phyloP scores from a whole-genome alignment of 1,140 invertebrate species.

The Cyclargus thomasi region DNA sequence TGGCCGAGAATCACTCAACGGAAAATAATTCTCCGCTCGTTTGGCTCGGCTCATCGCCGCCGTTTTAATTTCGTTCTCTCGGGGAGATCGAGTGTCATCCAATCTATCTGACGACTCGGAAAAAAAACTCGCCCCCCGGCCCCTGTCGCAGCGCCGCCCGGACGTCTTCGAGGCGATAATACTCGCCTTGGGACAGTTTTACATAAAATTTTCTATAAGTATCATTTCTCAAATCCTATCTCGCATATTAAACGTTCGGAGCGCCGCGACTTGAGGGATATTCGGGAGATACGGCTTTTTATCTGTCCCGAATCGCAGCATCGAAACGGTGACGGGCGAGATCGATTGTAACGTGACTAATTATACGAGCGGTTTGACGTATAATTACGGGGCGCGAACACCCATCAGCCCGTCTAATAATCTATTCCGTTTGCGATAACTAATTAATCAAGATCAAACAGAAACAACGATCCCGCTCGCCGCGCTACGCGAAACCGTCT shows the following conservation, averaged over 20 bases:
- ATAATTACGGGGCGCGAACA: slow-evolving; percentile 43
- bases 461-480: slow-evolving; percentile 50
- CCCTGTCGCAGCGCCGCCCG: slow-evolving; percentile 28
- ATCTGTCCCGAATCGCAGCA: background rate
- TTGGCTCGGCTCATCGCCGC: slow-evolving; percentile 64
- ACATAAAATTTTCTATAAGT: slow-evolving; percentile 25
- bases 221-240: slow-evolving; percentile 16
- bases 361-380: slow-evolving; percentile 46
- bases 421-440: slow-evolving; percentile 60
- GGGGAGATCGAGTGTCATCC: slow-evolving; percentile 71
- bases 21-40: slow-evolving; percentile 68
- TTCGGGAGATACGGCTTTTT: background rate
- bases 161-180: slow-evolving; percentile 51
- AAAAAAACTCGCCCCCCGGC: slow-evolving; percentile 48
- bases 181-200: slow-evolving; percentile 43
- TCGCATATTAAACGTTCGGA: slow-evolving; percentile 5
- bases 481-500: slow-evolving; percentile 37
- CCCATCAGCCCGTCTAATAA: slow-evolving; percentile 46
- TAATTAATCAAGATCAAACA: slow-evolving; percentile 67
- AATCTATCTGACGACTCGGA: slow-evolving; percentile 66
- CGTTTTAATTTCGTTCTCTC: slow-evolving; percentile 71
- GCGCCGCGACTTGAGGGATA: background rate
- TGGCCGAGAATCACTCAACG: slow-evolving; percentile 70
- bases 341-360: slow-evolving; percentile 43
- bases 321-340: slow-evolving; percentile 21